Conservation (phyloP, 2,888 invertebrate species). For the Thera britannica region DNA sequence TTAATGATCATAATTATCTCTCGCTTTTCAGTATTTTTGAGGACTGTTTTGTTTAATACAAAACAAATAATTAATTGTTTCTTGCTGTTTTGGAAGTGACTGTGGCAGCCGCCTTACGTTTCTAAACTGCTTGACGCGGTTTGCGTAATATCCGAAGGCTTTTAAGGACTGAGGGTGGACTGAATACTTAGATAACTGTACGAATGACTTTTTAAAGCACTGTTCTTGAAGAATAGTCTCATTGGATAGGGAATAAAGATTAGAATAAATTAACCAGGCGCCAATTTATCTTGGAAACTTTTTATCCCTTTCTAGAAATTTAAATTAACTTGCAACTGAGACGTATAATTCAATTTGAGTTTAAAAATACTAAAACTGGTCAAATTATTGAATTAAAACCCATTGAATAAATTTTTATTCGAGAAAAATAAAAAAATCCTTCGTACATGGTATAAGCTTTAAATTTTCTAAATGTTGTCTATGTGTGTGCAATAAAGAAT, state of each 20-base stretch:
- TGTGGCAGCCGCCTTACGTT: constrained; percentile 8
- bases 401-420: too few relatives aligned
- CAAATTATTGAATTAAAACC: too few relatives aligned
- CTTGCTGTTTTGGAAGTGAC: not conserved
- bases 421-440: too few relatives aligned
- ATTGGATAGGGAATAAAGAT: constrained; percentile 11
- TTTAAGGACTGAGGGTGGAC: constrained; percentile 26
- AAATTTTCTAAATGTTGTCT: too few relatives aligned
- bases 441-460: too few relatives aligned
- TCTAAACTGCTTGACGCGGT: constrained; percentile 37
- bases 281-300: constrained; percentile 4
- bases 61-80: too few relatives aligned
- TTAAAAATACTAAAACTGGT: too few relatives aligned
- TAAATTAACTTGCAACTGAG: too few relatives aligned
- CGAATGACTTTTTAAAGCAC: constrained; percentile 12
- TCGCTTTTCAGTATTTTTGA: not conserved
- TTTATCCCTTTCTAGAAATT: not conserved
- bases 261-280: constrained; percentile 1
- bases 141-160: constrained; percentile 33
- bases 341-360: too few relatives aligned
- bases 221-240: constrained; percentile 18
- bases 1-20: too few relatives aligned
- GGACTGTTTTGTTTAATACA: too few relatives aligned
- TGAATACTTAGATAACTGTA: constrained; percentile 24
- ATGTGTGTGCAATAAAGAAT: too few relatives aligned